phyloP scores from a whole-genome alignment of 2,888 invertebrate species.

The Brenthis daphne region DNA sequence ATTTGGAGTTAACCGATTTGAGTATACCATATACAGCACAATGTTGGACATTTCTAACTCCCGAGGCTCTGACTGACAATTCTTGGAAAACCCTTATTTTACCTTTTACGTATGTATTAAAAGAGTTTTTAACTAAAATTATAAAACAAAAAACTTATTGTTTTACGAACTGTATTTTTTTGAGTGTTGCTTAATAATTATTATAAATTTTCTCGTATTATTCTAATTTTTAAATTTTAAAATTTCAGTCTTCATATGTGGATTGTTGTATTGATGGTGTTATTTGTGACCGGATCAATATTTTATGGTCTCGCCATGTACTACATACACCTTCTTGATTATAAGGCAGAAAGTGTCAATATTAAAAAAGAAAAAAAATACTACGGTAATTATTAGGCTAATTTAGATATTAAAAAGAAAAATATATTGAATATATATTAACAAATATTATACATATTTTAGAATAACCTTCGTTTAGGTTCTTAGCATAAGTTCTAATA shows the following conservation, averaged over 20 bases:
- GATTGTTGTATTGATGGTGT: conserved; percentile 86
- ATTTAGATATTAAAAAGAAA: neutral
- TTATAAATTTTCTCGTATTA: neutral
- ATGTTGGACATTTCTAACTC: conserved; percentile 92
- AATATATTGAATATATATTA: too few species aligned
- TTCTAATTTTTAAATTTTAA: conserved; percentile 18
- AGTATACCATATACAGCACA: conserved; percentile 90
- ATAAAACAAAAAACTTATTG: neutral
- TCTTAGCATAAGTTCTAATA: neutral
- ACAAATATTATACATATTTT: too few species aligned
- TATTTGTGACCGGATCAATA: conserved; percentile 84
- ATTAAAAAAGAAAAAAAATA: conserved; percentile 4
- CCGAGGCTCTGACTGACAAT: conserved; percentile 90
- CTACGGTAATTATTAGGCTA: conserved; percentile 11
- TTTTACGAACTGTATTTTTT: neutral
- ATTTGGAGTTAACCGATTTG: conserved; percentile 87
- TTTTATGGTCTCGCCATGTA: conserved; percentile 85
- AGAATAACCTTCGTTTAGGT: too few species aligned
- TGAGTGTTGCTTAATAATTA: neutral
- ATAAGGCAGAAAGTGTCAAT: conserved; percentile 29
- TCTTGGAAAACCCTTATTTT: conserved; percentile 92
- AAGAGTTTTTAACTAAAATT: neutral
- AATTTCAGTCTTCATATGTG: conserved; percentile 86
- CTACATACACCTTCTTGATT: conserved; percentile 71
- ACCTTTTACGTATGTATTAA: conserved; percentile 86